Evolutionary conservation across 2,113 vertebrate genomes (phyloP), one percentile per base, ranked within the genome.

Genomic region (Gila orcuttii): DNA sequence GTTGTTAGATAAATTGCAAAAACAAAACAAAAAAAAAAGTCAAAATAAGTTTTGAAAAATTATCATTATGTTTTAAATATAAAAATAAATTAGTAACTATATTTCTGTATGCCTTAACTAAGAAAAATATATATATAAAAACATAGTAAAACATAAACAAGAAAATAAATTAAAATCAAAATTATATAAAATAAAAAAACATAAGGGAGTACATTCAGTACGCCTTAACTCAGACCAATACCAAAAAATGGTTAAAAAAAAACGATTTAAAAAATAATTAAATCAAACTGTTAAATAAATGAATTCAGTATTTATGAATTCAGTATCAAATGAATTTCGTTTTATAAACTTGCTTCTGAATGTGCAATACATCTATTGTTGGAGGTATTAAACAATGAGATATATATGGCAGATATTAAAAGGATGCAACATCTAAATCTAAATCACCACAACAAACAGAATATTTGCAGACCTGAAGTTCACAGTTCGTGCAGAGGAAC

Each of bases 371-470:
- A 55, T 77, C 25, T 71, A 71, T 36, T 42, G 9, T 23, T 71
- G 68, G 23, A 71, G 9, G 36, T 57, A 21, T 57, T 21, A 21
- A 7, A 57, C 12, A 55, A 21, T 7, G 2, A 19, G 19, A 57
- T 57, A 57, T 57, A 57, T 23, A 19, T 23, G 17, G 17, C 52
- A 71, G 33, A 71, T 23, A 21, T 39, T 42, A 73, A n/a, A 42
- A 42, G 4, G 25, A 3, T 76, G 45, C n/a, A 31, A 19, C 1
- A 12, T 76, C 59, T 42, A 7, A 62, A 45, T 45, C 36, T 47
- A 80, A 83, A 69, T 68, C 52, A 59, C 31, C 82, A 83, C 66
- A n/a, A 73, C 50, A 83, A 83, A 71, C 64, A 36, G 25, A 66
- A 36, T 71, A 45, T n/a, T 47, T 76, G 28, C 86, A 57, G 68